Evolutionary conservation across 2,113 vertebrate genomes (phyloP), one percentile per base, ranked within the genome.

Genomic region (Martes martes): DNA sequence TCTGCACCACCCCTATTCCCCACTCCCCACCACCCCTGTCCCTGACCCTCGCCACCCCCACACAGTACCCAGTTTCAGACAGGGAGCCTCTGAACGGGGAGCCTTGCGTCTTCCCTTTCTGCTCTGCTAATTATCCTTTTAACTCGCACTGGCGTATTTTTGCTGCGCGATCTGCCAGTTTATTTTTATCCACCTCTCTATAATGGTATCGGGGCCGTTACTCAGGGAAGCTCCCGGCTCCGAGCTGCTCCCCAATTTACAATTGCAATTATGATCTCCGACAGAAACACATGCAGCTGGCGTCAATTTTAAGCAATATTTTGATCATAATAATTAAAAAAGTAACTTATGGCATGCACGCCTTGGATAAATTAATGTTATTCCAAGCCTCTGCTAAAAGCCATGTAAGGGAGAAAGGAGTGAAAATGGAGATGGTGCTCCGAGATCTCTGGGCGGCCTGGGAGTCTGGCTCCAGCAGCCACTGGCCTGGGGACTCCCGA

Each of bases 301-400:
- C 97, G 95, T 98, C 98, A 98, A 98, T 98, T 98, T 98, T 98
- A 98, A 99, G 98, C 98, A 99, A 99, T 99, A 98, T 99, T 99
- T 99, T 99, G 98, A 99, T 99, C 99, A 98, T 98, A 98, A 98
- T 99, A 98, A 99, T 99, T 99, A 98, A 98, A 98, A 98, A 98
- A 98, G 97, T 97, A 98, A 98, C 98, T 98, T 98, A 97, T 73
- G 97, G 97, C 94, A 89, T 96, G 61, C 97, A 97, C 78, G 63
- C 97, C 98, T 98, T 98, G 98, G 97, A 97, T 97, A 98, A 98
- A 99, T 98, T 99, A 98, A 98, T 98, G 98, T 97, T 96, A 98
- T 96, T 98, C 98, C 97, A 97, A 97, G 97, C 74, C 92, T 97
- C 97, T 97, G 97, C 98, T 98, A 95, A 97, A 98, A 98, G 97